phyloP scores from a whole-genome alignment of 2,113 vertebrate genomes.

The Eubucco bourcierii region DNA sequence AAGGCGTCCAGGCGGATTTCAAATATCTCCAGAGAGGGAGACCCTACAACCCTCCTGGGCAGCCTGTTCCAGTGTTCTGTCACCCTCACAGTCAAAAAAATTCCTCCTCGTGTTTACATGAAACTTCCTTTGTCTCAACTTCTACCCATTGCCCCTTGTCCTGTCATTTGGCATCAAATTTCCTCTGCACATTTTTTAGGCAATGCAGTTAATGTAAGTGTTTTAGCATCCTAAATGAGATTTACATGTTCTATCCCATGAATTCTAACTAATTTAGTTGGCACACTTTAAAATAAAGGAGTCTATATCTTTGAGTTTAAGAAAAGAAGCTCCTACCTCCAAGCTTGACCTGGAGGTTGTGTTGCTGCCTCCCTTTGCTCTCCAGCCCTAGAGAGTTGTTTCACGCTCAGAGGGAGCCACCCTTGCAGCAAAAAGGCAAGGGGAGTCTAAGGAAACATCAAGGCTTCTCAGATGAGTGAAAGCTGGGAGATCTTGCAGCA shows the following conservation, averaged over 20 bases:
- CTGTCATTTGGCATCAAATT: too few species aligned
- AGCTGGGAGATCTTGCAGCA: conserved; percentile 17
- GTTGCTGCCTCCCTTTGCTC: background rate
- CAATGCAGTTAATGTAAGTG: background rate
- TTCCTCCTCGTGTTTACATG: too few species aligned
- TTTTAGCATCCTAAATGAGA: background rate
- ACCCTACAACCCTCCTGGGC: too few species aligned
- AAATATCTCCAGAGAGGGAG: too few species aligned
- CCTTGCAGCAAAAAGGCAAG: background rate
- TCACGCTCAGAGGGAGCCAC: background rate
- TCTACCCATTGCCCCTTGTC: too few species aligned
- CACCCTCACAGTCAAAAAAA: too few species aligned
- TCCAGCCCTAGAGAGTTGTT: background rate
- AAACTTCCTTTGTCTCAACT: too few species aligned
- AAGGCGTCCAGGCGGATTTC: too few species aligned
- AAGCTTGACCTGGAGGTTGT: background rate
- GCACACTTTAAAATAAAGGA: background rate
- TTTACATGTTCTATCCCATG: background rate
- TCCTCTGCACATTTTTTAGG: background rate
- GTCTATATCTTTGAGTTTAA: background rate
- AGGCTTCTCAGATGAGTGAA: conserved; percentile 24
- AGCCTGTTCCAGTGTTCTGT: too few species aligned
- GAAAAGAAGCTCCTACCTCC: background rate
- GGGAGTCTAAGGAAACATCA: conserved; percentile 19
- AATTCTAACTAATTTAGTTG: background rate